Base-by-base conservation (phyloP, 2,888 invertebrate genomes). In the Orgyia antiqua region DNA sequence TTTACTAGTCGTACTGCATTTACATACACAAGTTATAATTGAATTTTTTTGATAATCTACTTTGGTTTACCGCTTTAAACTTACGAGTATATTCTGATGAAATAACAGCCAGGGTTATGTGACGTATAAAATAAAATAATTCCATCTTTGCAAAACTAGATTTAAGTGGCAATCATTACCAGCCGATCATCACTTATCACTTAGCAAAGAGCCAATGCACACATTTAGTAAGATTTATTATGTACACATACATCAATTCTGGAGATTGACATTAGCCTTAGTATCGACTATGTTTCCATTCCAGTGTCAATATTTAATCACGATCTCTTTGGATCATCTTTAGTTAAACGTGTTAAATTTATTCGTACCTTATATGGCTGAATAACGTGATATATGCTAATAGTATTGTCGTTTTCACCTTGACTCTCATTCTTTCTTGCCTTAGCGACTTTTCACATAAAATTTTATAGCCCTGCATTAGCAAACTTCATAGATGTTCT, bases 241-340 rank as follows among this genome's bases (percentile, higher is more conserved):
- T 20, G 20, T 20, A 6, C 15, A 15, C 15, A 15, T 15, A 15
- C 15, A 15, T 15, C 4, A 15, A 4, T 15, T 15, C 4, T 15
- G 15, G 4, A 15, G 6, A 15, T 15, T 15, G 15, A 39, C 29
- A 35, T 41, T 45, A 30, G 31, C 42, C 32, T 32, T 36, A 36
- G 37, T 39, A 37, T 42, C 42, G 42, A 40, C 35, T 40, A 43
- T 58, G 67, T 20, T 4, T 23, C 56, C 41, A 47, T 54, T 55
- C 41, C 63, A 63, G 42, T 42, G 30, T 31, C 39, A 35, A 36
- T 51, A 46, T 60, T 54, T 53, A 45, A 45, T 59, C 72, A 76
- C 71, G 74, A 75, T 64, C 59, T 62, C 55, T 64, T 59, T 51
- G 43, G 48, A 55, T 50, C 44, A 38, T 42, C 46, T 42, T 40